Evolutionary conservation across 2,113 vertebrate genomes (phyloP).

Genomic region (Oreochromis spilurus): DNA sequence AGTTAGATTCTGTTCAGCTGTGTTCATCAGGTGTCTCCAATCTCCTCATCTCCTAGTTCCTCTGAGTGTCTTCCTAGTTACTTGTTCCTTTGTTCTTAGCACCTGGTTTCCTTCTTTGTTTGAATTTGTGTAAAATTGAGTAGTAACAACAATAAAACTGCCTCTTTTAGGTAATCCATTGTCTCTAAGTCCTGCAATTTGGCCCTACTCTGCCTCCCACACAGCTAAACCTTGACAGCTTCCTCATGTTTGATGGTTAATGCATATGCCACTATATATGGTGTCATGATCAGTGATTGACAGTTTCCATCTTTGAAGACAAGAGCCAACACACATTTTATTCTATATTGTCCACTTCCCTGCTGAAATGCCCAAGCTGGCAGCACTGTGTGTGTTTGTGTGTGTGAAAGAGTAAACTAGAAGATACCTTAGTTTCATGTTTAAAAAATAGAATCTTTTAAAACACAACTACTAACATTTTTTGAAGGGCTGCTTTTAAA

Average conservation of each 20-base stretch:
- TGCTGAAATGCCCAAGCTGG: not conserved
- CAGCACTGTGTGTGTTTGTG: not conserved
- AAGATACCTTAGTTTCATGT: not conserved
- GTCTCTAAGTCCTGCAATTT: not conserved
- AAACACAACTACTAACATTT: not conserved
- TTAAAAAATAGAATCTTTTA: not conserved
- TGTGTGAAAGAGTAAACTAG: not conserved
- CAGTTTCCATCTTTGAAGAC: not conserved
- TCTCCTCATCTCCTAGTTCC: not conserved
- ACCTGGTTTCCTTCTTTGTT: not conserved
- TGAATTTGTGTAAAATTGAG: not conserved
- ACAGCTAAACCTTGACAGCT: not conserved
- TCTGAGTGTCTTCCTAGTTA: not conserved
- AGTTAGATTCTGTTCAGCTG: not conserved
- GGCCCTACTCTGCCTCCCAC: not conserved
- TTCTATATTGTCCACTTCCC: not conserved
- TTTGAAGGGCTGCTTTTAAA: not conserved
- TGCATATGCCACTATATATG: not conserved
- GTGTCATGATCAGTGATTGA: not conserved
- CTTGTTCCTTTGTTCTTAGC: not conserved
- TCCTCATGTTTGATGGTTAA: not conserved
- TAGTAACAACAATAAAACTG: not conserved
- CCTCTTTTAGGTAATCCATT: not conserved
- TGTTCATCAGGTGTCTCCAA: not conserved
- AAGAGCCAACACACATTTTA: not conserved